phyloP scores from a whole-genome alignment of 2,113 vertebrate species.

The Thinocorus orbignyianus region DNA sequence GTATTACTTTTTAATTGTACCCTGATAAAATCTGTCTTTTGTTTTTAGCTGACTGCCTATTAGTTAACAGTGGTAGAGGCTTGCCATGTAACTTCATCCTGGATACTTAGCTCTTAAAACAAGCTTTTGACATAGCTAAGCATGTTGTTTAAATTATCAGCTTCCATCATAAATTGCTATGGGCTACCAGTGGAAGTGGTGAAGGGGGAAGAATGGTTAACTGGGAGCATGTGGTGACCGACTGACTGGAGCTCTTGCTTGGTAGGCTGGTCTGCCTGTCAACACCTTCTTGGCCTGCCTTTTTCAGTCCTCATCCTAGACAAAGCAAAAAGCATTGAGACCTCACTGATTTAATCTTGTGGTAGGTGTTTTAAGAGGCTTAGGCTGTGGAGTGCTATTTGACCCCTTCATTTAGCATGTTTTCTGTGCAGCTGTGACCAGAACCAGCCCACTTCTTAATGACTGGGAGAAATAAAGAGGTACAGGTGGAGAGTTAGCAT shows the following conservation, averaged over 20 bases:
- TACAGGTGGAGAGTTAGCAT: not conserved
- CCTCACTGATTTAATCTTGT: not conserved
- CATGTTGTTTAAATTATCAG: not conserved
- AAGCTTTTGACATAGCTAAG: not conserved
- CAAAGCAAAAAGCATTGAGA: not conserved
- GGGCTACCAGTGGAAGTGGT: not conserved
- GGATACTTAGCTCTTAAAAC: not conserved
- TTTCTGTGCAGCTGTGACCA: not conserved
- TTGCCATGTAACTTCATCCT: not conserved
- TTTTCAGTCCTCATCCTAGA: not conserved
- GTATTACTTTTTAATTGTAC: not conserved
- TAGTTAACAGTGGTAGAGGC: not conserved
- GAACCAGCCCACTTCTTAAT: not conserved
- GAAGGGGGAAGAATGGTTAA: not conserved
- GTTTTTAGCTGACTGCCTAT: not conserved
- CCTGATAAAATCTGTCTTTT: not conserved
- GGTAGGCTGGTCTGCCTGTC: not conserved
- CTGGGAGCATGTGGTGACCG: rapidly evolving
- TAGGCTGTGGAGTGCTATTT: not conserved
- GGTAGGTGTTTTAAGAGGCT: not conserved
- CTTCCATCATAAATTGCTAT: not conserved
- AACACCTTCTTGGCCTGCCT: not conserved
- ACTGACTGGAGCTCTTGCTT: not conserved
- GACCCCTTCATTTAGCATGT: not conserved
- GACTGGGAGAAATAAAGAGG: not conserved